Evolutionary conservation across 1,140 invertebrate species (phyloP).

Genomic region (Palaemon carinicauda): DNA sequence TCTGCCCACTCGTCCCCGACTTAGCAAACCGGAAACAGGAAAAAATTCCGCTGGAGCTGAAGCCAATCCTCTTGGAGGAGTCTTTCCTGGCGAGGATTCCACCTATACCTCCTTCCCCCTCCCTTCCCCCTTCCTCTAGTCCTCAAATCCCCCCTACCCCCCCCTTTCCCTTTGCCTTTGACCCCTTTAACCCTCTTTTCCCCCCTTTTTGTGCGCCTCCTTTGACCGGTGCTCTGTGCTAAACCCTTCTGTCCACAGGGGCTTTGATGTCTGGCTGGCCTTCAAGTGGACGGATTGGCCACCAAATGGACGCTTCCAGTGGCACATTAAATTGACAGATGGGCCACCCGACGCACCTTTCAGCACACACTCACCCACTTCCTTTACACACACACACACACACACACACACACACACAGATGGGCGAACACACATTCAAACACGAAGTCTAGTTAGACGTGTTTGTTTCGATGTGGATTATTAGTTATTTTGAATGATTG

Average conservation of each 20-base stretch:
- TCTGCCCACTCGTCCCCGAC: neutral
- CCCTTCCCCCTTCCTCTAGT: neutral
- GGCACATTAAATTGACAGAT: conserved; percentile 54
- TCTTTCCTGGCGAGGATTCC: neutral
- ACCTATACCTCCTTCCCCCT: too few species aligned
- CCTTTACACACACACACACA: neutral
- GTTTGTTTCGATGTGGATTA: too few species aligned
- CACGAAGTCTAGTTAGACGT: too few species aligned
- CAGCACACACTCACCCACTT: neutral
- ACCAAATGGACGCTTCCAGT: conserved; percentile 50
- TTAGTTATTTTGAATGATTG: too few species aligned
- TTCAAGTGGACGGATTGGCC: conserved; percentile 39
- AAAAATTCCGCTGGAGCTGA: conserved; percentile 2
- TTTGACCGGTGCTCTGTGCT: neutral
- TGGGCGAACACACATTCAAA: too few species aligned
- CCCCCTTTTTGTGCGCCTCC: conserved; percentile 3
- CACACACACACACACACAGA: too few species aligned
- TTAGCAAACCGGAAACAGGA: neutral
- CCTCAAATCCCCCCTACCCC: neutral
- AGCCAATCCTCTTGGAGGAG: neutral
- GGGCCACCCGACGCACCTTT: conserved; percentile 11
- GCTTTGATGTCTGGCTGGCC: conserved; percentile 34
- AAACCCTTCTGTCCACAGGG: conserved; percentile 24
- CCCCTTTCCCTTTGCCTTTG: neutral
- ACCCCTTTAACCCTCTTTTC: neutral